A percentile compares a stretch with the other conserved stretches of the same genome.
Conservation (phyloP, 37 sponge, comb jelly and placozoan species). For the Theonella swinhoei region DNA sequence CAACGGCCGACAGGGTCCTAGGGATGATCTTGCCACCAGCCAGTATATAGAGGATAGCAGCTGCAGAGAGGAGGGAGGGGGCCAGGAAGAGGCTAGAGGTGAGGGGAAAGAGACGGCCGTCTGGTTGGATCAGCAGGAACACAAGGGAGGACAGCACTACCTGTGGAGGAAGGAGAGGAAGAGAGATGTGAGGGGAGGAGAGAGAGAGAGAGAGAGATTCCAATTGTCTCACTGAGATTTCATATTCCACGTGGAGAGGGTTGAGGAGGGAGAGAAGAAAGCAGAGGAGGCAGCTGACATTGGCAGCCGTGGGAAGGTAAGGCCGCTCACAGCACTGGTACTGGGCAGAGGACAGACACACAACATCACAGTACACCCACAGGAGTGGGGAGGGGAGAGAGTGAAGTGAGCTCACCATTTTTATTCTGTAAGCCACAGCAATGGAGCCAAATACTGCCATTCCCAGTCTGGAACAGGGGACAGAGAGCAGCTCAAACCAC, state of each 20-base stretch:
- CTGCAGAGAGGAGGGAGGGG: conserved; percentile 35
- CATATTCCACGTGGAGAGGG: conserved; percentile 35
- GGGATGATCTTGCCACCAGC: background rate
- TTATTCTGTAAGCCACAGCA: conserved; percentile 18
- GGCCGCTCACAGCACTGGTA: conserved; percentile 30
- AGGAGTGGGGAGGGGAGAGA: background rate
- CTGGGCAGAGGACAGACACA: background rate
- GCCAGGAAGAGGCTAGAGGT: conserved; percentile 43
- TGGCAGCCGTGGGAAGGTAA: conserved; percentile 39
- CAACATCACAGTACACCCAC: background rate
- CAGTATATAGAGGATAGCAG: conserved; percentile 23
- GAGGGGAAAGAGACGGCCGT: conserved; percentile 15
- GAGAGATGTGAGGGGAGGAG: background rate
- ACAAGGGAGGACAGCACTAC: conserved; percentile 33
- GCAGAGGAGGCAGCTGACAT: conserved; percentile 44
- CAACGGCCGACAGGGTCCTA: background rate
- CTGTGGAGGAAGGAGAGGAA: conserved; percentile 15
- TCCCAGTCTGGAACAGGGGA: conserved; percentile 19
- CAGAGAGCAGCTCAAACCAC: background rate
- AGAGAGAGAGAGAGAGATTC: background rate
- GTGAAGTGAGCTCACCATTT: conserved; percentile 16
- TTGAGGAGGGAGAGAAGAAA: conserved; percentile 34
- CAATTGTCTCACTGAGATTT: conserved; percentile 35
- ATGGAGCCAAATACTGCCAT: background rate
- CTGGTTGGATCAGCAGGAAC: conserved; percentile 59